These are phyloP conservation scores for Aleiodes testaceus DNA, from an alignment of 2,888 invertebrate species.

Conservation along the genomic window DNA sequence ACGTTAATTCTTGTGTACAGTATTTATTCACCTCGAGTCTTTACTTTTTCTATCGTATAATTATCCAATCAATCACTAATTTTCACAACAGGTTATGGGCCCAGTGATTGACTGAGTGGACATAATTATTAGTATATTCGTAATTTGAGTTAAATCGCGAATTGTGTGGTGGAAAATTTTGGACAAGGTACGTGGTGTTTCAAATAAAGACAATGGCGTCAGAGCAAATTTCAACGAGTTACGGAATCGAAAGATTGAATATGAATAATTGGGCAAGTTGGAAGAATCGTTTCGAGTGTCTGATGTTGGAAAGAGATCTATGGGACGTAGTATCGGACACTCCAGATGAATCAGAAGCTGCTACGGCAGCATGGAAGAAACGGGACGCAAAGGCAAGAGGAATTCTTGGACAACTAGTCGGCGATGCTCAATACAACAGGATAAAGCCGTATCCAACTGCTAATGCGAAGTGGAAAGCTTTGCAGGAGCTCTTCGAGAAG, in stretches of 20 bases:
- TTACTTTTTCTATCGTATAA: too few species aligned
- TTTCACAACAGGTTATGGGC: too few species aligned
- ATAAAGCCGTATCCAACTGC: background rate
- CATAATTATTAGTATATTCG: too few species aligned
- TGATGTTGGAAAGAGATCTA: background rate
- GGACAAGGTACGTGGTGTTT: too few species aligned
- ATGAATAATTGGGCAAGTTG: background rate
- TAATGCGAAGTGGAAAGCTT: background rate
- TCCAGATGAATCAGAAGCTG: background rate
- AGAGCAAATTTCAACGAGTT: background rate
- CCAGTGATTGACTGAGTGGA: too few species aligned
- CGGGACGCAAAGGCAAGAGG: constrained; percentile 3
- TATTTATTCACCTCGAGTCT: too few species aligned
- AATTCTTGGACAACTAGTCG: background rate
- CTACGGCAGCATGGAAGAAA: background rate
- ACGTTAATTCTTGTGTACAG: too few species aligned
- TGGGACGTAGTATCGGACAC: background rate
- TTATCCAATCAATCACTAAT: too few species aligned
- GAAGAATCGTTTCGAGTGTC: background rate
- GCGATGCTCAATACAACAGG: background rate
- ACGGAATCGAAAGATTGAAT: background rate
- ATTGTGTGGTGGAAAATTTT: too few species aligned
- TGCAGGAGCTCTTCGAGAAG: background rate
- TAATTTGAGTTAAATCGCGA: too few species aligned
- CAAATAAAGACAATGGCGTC: background rate